phyloP scores from a whole-genome alignment of 2,888 invertebrate species.

The Dichetophora obliterata region DNA sequence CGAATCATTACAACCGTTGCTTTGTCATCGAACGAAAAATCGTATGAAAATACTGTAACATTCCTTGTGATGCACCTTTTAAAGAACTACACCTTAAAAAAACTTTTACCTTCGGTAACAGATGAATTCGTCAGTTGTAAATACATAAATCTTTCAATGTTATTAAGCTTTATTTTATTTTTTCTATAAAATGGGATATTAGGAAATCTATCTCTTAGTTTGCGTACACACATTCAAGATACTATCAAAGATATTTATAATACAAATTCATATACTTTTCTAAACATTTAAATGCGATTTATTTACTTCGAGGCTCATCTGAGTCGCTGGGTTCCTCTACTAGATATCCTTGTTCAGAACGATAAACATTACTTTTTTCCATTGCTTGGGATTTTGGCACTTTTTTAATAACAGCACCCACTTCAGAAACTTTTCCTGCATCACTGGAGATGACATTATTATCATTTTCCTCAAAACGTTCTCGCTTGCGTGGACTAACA shows the following conservation, averaged over 20 bases:
- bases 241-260: background rate
- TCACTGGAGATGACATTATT: background rate
- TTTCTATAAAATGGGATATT: conserved; percentile 18
- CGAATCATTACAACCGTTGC: too few relatives aligned
- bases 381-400: background rate
- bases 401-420: background rate
- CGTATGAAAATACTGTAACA: too few relatives aligned
- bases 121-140: too few relatives aligned
- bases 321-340: conserved; percentile 62
- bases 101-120: too few relatives aligned
- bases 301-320: conserved; percentile 36
- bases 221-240: conserved; percentile 26
- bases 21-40: too few relatives aligned
- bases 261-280: background rate
- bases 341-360: conserved; percentile 56
- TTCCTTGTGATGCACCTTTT: too few relatives aligned
- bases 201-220: conserved; percentile 34
- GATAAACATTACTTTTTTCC: conserved; percentile 48
- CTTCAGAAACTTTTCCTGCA: background rate
- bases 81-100: too few relatives aligned
- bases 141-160: too few relatives aligned
- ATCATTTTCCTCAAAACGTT: conserved; percentile 41
- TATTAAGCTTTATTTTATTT: background rate
- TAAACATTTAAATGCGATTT: background rate
- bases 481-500: conserved; percentile 48